Evolutionary conservation across 2,797 vertebrate genomes (phyloP), one percentile per base, ranked within the genome.

Genomic region (Columba guinea): DNA sequence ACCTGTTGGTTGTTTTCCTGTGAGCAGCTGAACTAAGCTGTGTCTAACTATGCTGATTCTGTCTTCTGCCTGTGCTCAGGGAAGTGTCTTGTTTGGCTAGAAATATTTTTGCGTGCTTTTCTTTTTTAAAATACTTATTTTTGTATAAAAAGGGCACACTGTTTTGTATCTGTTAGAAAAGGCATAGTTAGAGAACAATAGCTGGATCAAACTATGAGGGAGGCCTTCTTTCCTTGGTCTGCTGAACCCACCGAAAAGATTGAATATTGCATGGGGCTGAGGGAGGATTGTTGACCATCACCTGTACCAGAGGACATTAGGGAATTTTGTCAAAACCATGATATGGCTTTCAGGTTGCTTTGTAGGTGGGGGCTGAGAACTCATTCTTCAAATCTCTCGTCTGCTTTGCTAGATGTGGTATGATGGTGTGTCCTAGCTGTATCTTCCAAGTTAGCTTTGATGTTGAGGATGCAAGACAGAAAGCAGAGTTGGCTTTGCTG

Each of bases 281-380:
- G n/a, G 10, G 5, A 79, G 11, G 4, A 18, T 34, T 79, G 6
- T 14, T 89, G 37, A 52, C 51, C 11, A 23, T 58, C 16, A 52
- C 3, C 5, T 15, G 7, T 64, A 48, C 5, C 3, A 6, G 13
- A 9, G 6, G 2, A 51, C 6, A 13, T 71, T 5, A 46, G 10
- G 12, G 32, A 53, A 32, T 89, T 94, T 58, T 65, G 46, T 59
- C 56, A 63, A 84, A 92, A 68, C n/a, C 10, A 4, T 81, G 11
- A 16, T 81, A 60, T 71, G 49, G 4, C n/a, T 84, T 80, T 81
- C 74, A 24, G 22, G 15, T 81, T 88, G 21, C 28, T 89, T 75
- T 65, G 16, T 58, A 52, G 19, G 4, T 85, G 15, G 7, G 13
- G 11, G 3, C 30, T 74, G n/a, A 74, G 56, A 67, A 22, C 11